Conservation (phyloP, 2,888 invertebrate genomes). For the Bellardia bayeri region DNA sequence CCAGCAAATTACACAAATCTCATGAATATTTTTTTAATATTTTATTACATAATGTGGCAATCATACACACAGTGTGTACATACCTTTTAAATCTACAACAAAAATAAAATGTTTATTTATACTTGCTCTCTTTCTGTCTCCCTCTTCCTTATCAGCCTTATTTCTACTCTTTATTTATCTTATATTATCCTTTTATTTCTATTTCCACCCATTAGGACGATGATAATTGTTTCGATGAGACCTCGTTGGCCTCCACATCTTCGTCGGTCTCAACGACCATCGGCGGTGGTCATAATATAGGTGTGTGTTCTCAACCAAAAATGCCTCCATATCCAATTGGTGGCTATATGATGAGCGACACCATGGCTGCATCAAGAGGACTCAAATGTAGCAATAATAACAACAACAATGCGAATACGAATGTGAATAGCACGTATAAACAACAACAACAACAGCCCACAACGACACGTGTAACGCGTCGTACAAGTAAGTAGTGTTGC, state of each 20-base stretch:
- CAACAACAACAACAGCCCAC: constrained; percentile 74
- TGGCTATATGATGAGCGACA: constrained; percentile 78
- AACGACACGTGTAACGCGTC: constrained; percentile 81
- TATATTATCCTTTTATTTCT: background rate
- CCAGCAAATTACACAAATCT: constrained; percentile 13
- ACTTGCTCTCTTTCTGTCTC: background rate
- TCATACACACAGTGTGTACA: background rate
- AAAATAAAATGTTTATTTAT: background rate
- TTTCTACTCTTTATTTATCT: background rate
- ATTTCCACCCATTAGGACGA: constrained; percentile 70
- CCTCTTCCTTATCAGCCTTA: no score
- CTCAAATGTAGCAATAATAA: constrained; percentile 63
- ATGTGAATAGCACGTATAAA: constrained; percentile 41
- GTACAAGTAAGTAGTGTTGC: constrained; percentile 83
- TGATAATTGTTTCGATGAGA: constrained; percentile 75
- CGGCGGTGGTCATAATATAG: constrained; percentile 71
- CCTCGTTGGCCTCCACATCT: constrained; percentile 63
- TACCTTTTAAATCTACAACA: constrained; percentile 1
- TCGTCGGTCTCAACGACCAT: constrained; percentile 64
- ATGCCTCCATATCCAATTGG: constrained; percentile 83
- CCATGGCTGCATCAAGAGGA: constrained; percentile 63
- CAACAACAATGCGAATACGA: constrained; percentile 51
- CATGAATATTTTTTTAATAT: constrained; percentile 13
- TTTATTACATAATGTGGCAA: background rate
- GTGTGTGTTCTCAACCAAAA: constrained; percentile 82